Percentiles rank a stretch among this genome's conserved stretches.
phyloP scores from a whole-genome alignment of 2,888 invertebrate species.

The Trichacis sp. region DNA sequence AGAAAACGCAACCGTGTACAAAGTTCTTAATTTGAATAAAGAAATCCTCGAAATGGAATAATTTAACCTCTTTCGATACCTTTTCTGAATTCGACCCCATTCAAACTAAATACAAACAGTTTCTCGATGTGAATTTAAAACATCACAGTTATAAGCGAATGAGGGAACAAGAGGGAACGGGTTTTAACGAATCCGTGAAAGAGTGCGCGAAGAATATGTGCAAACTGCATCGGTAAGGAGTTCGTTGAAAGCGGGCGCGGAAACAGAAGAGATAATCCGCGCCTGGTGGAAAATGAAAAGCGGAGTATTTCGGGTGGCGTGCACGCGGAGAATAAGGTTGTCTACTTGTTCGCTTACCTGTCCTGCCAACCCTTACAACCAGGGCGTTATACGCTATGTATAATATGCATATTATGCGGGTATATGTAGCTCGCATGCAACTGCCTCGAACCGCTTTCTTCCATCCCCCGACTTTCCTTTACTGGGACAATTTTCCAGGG shows the following conservation, averaged over 20 bases:
- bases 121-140: too few relatives aligned
- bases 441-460: neutral
- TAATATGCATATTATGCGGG: slow-evolving; percentile 6
- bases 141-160: too few relatives aligned
- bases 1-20: too few relatives aligned
- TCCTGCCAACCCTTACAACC: neutral
- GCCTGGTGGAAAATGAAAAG: slow-evolving; percentile 3
- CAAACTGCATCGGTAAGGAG: neutral
- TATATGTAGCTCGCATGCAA: slow-evolving; percentile 7
- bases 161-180: too few relatives aligned
- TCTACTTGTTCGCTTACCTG: slow-evolving; percentile 4
- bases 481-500: neutral
- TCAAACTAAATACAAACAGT: too few relatives aligned
- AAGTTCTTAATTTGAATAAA: too few relatives aligned
- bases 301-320: slow-evolving; percentile 4
- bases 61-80: too few relatives aligned
- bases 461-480: neutral
- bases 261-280: slow-evolving; percentile 3
- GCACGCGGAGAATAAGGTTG: neutral
- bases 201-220: neutral
- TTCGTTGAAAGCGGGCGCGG: neutral
- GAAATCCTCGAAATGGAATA: too few relatives aligned
- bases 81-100: too few relatives aligned
- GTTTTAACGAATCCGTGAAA: too few relatives aligned
- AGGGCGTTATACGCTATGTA: neutral